Evolutionary conservation across 2,888 invertebrate genomes (phyloP), one percentile per base, ranked within the genome.

Genomic region (Mythimna loreyi): DNA sequence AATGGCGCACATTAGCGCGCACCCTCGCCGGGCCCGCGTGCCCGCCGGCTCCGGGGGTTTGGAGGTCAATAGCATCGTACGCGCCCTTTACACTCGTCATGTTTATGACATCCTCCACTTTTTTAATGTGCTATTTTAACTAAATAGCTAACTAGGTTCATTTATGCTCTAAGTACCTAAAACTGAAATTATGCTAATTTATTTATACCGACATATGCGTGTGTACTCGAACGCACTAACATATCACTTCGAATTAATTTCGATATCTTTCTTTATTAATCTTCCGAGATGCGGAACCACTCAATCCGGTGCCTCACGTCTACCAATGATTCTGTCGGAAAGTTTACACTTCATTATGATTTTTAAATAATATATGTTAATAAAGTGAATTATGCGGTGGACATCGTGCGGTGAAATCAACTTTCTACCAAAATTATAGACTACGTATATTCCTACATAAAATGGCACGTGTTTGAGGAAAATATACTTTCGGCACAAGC

Each of bases 1-100:
- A 84, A 84, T 78, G 81, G 81, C 75, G 71, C 67, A 62, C 83
- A 77, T 82, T 75, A 82, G 50, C 73, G 72, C 40, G n/a, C 43
- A 45, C 43, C 43, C 43, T 43, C 40, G 40, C 40, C 40, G 11
- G 5, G 16, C 69, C 82, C 82, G 62, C 68, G 56, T 56, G 43
- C n/a, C 43, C n/a, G 2, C 67, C 28, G 47, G 40, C 28, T 30
- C 8, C 25, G 40, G 36, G 58, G 21, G 66, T 78, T 78, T 75
- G 59, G 56, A 78, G 75, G 74, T 75, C 75, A 75, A 75, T 72
- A 78, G 74, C 79, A 72, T 53, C 45, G 73, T 47, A 52, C 77
- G 49, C 78, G 67, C 58, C 67, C 58, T 47, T 57, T 25, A 43
- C 16, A 45, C 28, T 30, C 16, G 23, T 21, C 33, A 43, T 33